phyloP scores from a whole-genome alignment of 2,797 vertebrate species.

The Gobionotothen gibberifrons region DNA sequence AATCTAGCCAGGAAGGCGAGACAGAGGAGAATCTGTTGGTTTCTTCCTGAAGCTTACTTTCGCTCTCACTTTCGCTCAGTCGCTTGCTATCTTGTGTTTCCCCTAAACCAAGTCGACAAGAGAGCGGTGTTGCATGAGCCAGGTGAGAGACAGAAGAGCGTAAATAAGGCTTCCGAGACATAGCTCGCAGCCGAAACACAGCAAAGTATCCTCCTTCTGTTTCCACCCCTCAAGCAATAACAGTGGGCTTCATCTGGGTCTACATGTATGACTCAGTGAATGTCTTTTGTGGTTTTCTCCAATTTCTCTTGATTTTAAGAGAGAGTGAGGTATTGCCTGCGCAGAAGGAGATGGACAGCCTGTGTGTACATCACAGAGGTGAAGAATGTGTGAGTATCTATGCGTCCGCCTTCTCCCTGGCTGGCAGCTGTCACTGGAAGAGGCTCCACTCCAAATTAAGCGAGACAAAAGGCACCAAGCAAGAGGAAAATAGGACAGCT shows the following conservation, averaged over 20 bases:
- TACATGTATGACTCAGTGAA: constrained; percentile 14
- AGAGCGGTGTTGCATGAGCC: constrained; percentile 34
- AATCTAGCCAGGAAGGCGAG: constrained; percentile 74
- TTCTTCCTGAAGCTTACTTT: constrained; percentile 63
- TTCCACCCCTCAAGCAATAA: neutral
- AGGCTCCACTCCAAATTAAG: constrained; percentile 69
- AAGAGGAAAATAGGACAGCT: constrained; percentile 74
- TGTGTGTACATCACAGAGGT: constrained; percentile 26
- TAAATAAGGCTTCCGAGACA: constrained; percentile 40
- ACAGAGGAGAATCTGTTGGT: constrained; percentile 79
- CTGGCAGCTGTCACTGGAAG: constrained; percentile 72
- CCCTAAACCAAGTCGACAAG: constrained; percentile 63
- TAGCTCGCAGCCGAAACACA: constrained; percentile 27
- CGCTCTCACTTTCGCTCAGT: constrained; percentile 14
- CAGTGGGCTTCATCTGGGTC: constrained; percentile 19
- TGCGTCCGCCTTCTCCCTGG: constrained; percentile 48
- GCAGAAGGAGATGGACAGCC: constrained; percentile 21
- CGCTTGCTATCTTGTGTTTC: constrained; percentile 38
- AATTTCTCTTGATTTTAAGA: neutral
- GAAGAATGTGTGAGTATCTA: constrained; percentile 29
- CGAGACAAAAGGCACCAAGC: constrained; percentile 68
- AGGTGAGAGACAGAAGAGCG: constrained; percentile 61
- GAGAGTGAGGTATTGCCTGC: constrained; percentile 4
- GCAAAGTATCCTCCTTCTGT: constrained; percentile 27
- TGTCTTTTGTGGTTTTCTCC: constrained; percentile 2